These are phyloP conservation scores for Liparis tanakae DNA, from an alignment of 2,797 vertebrate species.

Conservation along the genomic window DNA sequence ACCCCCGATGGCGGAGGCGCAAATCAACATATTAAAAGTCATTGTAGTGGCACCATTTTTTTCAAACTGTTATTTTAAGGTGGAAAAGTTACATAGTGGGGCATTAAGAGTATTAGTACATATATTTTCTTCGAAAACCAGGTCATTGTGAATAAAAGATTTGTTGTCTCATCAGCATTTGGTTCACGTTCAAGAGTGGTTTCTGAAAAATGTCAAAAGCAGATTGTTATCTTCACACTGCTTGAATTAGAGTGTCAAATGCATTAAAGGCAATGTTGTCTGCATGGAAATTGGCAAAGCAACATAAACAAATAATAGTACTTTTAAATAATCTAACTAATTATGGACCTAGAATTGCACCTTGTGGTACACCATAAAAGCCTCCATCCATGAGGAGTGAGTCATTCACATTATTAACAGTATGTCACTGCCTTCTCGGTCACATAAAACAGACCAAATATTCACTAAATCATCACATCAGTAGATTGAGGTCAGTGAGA, in stretches of 20 bases:
- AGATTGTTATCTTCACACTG: slow-evolving; percentile 1
- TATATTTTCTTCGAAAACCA: slow-evolving; percentile 4
- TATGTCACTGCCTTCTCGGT: background rate
- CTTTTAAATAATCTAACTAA: background rate
- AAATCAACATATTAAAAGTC: too few species aligned
- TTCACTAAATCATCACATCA: slow-evolving; percentile 15
- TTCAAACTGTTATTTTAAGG: too few species aligned
- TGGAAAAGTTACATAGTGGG: too few species aligned
- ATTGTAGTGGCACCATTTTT: too few species aligned
- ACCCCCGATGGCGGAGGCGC: too few species aligned
- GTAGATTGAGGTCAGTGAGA: slow-evolving; percentile 8
- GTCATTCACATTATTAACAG: background rate
- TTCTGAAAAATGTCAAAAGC: slow-evolving; percentile 18
- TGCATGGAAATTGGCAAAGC: background rate
- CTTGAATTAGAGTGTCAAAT: slow-evolving; percentile 11
- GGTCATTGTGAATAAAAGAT: slow-evolving; percentile 1
- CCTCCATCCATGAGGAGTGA: background rate
- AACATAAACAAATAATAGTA: background rate
- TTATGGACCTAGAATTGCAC: background rate
- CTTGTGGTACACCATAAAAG: slow-evolving; percentile 1
- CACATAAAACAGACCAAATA: slow-evolving; percentile 8
- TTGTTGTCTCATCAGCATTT: background rate
- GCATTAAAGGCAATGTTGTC: background rate
- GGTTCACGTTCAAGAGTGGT: too few species aligned
- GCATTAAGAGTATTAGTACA: background rate